Evolutionary conservation across 2,888 invertebrate species (phyloP), one percentile per base, ranked within the genome.

Genomic region (Criorhina ranunculi): DNA sequence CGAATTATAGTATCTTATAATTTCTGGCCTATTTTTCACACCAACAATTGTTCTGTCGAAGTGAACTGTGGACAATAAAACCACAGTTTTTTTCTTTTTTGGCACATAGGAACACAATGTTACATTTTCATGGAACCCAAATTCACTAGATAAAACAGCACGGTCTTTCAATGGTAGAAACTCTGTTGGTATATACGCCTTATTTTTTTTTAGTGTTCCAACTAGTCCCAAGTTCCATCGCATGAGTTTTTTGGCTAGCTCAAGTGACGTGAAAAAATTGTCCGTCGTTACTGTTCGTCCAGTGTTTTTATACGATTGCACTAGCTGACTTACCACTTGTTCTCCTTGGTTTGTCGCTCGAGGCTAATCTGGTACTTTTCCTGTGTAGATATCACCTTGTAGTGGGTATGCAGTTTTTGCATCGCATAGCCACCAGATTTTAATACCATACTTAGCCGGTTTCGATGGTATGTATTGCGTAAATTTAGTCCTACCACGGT

Each of bases 141-240:
- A 42, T 42, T 42, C 15, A 42, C 42, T 42, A 42, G 42, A 42
- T 12, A 42, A 42, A 42, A 15, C 42, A 42, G 42, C 42, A 42
- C 42, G 42, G 12, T 42, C 12, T 42, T 42, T 42, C 42, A 5
- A 15, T 42, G 12, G 42, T 42, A 42, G 5, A 42, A 42, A 42
- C 42, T 42, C 4, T 42, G 42, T 42, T 42, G 42, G 42, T 42
- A 15, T 42, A 42, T 42, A 42, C 42, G 42, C 12, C 3, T 42
- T 42, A 42, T 42, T 42, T 42, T 42, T n/a, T 42, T 42, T 12
- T 35, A 35, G 42, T 42, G 42, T 42, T 42, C 12, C 42, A 42
- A 42, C 42, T 42, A 42, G 12, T 42, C 42, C 42, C 42, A 42
- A 42, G 12, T 42, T 35, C 35, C 35, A 35, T 35, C 35, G 35